Base-by-base conservation (phyloP, 1,140 invertebrate genomes). In the Plectrocnemia conspersa region DNA sequence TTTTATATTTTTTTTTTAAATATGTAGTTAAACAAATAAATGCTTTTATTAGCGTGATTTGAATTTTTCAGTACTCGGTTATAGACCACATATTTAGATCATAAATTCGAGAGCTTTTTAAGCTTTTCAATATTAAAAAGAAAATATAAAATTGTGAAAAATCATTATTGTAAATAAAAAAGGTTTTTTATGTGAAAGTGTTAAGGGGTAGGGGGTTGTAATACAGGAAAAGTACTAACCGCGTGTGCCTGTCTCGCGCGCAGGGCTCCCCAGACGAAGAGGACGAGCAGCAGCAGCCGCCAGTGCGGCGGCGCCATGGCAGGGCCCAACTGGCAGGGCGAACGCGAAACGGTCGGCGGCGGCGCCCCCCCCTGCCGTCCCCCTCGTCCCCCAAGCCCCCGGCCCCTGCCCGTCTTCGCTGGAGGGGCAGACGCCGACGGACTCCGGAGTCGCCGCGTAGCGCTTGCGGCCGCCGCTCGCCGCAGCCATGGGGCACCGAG, bases 341-440 rank as follows among this genome's bases (percentile, higher is more conserved):
- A 56, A 52, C 52, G 38, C 48, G 27, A 19, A 13, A 21, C 25
- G 47, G 58, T 54, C 56, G 36, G 40, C 52, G 38, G 47, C 48
- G 58, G 57, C 65, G 69, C 68, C 69, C 67, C 68, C 69, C 64
- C 67, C 67, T 7, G 15, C 54, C 10, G 1, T 48, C 54, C 42
- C 19, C 18, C 41, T 56, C 56, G 42, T 48, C 52, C 56, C 55
- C 54, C 19, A 10, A 23, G 19, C 41, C 18, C 2, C 21, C 24
- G 21, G n/a, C 19, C 41, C n/a, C 9, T 16, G 40, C 40, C 11
- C 41, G 19, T n/a, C n/a, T n/a, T n/a, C n/a, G n/a, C n/a, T n/a
- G n/a, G n/a, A n/a, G n/a, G n/a, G n/a, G n/a, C n/a, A n/a, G n/a
- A n/a, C n/a, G n/a, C n/a, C n/a, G n/a, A n/a, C n/a, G n/a, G 29